These are phyloP conservation scores for Anastrepha obliqua DNA, from an alignment of 1,140 invertebrate genomes.

Conservation along the genomic window DNA sequence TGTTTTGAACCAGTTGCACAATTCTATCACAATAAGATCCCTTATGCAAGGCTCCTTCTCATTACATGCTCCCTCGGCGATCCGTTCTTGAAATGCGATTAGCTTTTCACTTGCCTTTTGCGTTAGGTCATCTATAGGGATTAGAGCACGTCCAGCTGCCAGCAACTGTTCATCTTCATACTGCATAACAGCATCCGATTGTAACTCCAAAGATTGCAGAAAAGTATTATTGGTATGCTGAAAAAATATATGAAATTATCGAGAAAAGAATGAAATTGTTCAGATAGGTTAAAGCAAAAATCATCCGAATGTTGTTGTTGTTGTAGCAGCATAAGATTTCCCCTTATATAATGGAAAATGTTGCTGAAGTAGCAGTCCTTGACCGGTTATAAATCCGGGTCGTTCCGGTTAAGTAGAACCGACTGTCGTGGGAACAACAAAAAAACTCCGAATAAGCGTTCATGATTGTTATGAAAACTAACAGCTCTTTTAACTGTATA, in stretches of 20 bases:
- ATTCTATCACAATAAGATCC: conserved; percentile 86
- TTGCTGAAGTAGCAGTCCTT: too few species aligned
- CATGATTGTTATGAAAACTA: too few species aligned
- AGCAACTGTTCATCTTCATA: conserved; percentile 81
- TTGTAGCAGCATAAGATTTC: too few species aligned
- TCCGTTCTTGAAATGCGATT: conserved; percentile 78
- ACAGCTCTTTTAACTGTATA: too few species aligned
- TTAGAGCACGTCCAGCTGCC: conserved; percentile 76
- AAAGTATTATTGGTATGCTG: conserved; percentile 75
- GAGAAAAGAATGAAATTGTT: not conserved
- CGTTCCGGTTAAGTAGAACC: too few species aligned
- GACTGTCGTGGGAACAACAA: too few species aligned
- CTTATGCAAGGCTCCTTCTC: conserved; percentile 77
- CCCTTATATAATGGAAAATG: too few species aligned
- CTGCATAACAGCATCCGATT: conserved; percentile 78
- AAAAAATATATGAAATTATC: conserved; percentile 15
- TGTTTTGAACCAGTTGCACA: conserved; percentile 93
- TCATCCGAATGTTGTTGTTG: not conserved
- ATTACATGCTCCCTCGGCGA: conserved; percentile 67
- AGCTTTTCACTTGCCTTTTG: conserved; percentile 79
- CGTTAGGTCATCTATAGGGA: conserved; percentile 80
- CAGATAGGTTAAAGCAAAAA: not conserved
- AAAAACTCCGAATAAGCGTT: too few species aligned
- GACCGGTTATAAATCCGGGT: too few species aligned
- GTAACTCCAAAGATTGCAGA: conserved; percentile 75